These are phyloP conservation scores for Eupeodes latifasciatus DNA, from an alignment of 2,888 invertebrate genomes.

Conservation along the genomic window DNA sequence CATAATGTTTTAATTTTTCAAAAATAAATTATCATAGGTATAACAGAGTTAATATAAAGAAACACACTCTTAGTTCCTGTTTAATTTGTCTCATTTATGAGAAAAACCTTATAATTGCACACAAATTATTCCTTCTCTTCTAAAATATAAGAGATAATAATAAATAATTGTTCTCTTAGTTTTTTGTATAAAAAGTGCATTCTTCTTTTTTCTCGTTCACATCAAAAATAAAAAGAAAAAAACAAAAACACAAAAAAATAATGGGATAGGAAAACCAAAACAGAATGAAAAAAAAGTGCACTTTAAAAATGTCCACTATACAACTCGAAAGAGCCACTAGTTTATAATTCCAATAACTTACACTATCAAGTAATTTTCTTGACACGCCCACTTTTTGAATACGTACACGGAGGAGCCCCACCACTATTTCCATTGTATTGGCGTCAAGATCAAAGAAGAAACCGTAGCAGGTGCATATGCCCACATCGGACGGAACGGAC, in stretches of 20 bases:
- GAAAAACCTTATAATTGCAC: background rate
- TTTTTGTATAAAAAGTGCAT: conserved; percentile 32
- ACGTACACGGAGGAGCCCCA: conserved; percentile 61
- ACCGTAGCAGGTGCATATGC: conserved; percentile 73
- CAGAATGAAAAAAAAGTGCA: conserved; percentile 40
- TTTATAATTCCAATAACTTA: conserved; percentile 46
- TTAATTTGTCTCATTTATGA: background rate
- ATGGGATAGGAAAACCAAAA: conserved; percentile 47
- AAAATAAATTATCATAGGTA: too few relatives aligned
- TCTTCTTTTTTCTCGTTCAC: conserved; percentile 42
- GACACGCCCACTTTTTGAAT: conserved; percentile 64
- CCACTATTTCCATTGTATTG: conserved; percentile 64
- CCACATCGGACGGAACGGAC: conserved; percentile 11
- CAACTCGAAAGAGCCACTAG: conserved; percentile 45
- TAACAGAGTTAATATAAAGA: too few relatives aligned
- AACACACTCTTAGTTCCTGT: background rate
- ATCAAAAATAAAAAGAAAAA: conserved; percentile 37
- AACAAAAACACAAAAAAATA: conserved; percentile 34
- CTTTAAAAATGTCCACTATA: conserved; percentile 63
- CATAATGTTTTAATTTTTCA: too few relatives aligned
- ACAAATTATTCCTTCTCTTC: background rate
- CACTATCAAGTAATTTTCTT: conserved; percentile 66
- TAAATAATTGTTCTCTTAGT: conserved; percentile 1
- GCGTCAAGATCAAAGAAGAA: conserved; percentile 75
- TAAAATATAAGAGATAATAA: conserved; percentile 11